Percentiles rank a stretch among this genome's conserved stretches.
Evolutionary conservation across 2,113 vertebrate species (phyloP).

Genomic region (Pterocles burchelli): DNA sequence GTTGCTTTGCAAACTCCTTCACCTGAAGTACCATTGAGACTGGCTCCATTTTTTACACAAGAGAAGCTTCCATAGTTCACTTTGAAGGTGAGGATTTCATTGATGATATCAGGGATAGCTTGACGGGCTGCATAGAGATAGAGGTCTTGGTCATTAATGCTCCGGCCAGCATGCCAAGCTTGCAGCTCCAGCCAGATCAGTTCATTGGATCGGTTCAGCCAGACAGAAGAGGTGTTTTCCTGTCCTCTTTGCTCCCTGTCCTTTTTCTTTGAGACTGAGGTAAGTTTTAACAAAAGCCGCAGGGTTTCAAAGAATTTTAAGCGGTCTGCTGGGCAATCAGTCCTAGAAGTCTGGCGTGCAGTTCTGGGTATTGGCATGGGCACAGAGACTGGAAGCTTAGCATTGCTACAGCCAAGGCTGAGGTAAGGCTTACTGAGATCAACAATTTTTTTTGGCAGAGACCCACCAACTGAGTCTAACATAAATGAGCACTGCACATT

Average conservation of each 20-base stretch:
- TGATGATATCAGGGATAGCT: conserved; percentile 96
- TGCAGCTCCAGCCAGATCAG: conserved; percentile 98
- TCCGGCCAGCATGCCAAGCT: conserved; percentile 96
- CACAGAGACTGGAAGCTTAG: conserved; percentile 90
- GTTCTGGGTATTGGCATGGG: conserved; percentile 88
- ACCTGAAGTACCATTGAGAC: conserved; percentile 72
- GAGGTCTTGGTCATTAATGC: conserved; percentile 92
- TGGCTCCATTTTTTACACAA: conserved; percentile 63
- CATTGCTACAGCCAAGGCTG: conserved; percentile 92
- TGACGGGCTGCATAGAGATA: conserved; percentile 96
- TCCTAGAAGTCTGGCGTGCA: conserved; percentile 94
- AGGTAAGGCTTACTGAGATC: conserved; percentile 98
- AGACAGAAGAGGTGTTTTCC: conserved; percentile 90
- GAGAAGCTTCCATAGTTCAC: conserved; percentile 88
- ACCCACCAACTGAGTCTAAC: conserved; percentile 83
- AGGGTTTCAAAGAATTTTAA: conserved; percentile 98
- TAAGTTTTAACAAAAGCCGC: conserved; percentile 95
- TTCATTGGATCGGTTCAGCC: conserved; percentile 90
- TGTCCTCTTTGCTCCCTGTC: conserved; percentile 95
- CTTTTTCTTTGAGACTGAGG: conserved; percentile 99
- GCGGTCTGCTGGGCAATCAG: conserved; percentile 94
- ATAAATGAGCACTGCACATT: conserved; percentile 92
- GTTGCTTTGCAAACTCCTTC: conserved; percentile 73
- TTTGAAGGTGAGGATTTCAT: conserved; percentile 95
- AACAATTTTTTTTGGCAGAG: conserved; percentile 89